Evolutionary conservation across 2,113 vertebrate genomes (phyloP).

Genomic region (Fukomys damarensis): DNA sequence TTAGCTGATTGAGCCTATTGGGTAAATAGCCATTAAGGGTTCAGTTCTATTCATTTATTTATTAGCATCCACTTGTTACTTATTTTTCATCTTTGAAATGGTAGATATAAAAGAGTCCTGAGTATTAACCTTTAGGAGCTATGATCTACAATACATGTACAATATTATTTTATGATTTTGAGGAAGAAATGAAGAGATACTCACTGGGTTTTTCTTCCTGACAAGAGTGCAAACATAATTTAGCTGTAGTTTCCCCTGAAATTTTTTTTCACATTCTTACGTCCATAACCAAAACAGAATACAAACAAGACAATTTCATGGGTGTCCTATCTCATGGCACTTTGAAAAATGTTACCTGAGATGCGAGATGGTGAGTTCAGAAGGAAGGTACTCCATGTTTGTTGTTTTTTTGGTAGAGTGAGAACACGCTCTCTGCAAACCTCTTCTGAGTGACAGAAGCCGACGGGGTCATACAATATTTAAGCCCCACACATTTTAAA

Average conservation of each 20-base stretch:
- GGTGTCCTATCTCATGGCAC: neutral
- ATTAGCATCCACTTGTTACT: neutral
- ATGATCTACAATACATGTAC: neutral
- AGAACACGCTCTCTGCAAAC: neutral
- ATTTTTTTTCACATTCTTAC: neutral
- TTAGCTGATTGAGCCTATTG: neutral
- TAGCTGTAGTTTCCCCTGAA: neutral
- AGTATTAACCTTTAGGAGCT: slow-evolving; percentile 25
- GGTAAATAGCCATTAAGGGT: neutral
- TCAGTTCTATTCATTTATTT: neutral
- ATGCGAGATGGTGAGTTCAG: neutral
- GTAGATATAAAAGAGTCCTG: slow-evolving; percentile 1
- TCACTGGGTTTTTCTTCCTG: neutral
- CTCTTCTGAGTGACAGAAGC: neutral
- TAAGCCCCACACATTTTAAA: neutral
- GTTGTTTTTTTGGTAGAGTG: neutral
- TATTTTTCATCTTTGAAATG: slow-evolving; percentile 23
- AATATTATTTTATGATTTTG: slow-evolving; percentile 26
- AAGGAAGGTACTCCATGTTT: neutral
- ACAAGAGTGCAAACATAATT: neutral
- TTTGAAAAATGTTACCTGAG: slow-evolving; percentile 3
- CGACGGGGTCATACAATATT: neutral
- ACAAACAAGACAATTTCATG: slow-evolving; percentile 20
- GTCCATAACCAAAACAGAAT: neutral
- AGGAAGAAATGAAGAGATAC: neutral